phyloP scores from a whole-genome alignment of 2,797 vertebrate genomes.

The Phrynocephalus vlangalii region DNA sequence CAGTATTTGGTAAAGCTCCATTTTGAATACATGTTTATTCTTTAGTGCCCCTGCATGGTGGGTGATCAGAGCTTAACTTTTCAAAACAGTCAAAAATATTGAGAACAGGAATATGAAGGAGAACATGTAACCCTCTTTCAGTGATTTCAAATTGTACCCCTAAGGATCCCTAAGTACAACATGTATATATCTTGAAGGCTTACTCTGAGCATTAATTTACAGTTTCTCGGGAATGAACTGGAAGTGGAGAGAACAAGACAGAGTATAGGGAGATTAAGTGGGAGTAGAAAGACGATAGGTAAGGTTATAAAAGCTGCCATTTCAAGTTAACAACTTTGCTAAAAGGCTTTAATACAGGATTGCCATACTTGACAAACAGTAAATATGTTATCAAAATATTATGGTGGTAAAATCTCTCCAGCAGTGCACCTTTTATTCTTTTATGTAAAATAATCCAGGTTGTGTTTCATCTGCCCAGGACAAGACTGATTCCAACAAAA shows the following conservation, averaged over 20 bases:
- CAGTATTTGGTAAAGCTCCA: not conserved
- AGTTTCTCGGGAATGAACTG: not conserved
- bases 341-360: constrained; percentile 21
- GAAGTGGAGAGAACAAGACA: not conserved
- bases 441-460: constrained; percentile 7
- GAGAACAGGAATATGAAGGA: not conserved
- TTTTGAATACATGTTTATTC: not conserved
- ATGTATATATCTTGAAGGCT: not conserved
- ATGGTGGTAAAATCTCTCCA: not conserved
- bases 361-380: not conserved
- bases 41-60: not conserved
- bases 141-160: constrained; percentile 7
- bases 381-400: constrained; percentile 6
- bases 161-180: not conserved
- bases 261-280: not conserved
- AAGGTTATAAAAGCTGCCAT: constrained; percentile 15
- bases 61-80: constrained; percentile 1
- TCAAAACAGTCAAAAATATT: not conserved
- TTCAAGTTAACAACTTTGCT: constrained; percentile 5
- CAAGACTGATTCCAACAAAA: constrained; percentile 9
- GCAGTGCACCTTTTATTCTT: not conserved
- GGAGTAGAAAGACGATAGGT: not conserved
- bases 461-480: not conserved
- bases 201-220: constrained; percentile 1
- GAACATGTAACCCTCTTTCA: constrained; percentile 1